Base-by-base conservation (phyloP, 2,797 vertebrate genomes). In the Diplodus puntazzo region DNA sequence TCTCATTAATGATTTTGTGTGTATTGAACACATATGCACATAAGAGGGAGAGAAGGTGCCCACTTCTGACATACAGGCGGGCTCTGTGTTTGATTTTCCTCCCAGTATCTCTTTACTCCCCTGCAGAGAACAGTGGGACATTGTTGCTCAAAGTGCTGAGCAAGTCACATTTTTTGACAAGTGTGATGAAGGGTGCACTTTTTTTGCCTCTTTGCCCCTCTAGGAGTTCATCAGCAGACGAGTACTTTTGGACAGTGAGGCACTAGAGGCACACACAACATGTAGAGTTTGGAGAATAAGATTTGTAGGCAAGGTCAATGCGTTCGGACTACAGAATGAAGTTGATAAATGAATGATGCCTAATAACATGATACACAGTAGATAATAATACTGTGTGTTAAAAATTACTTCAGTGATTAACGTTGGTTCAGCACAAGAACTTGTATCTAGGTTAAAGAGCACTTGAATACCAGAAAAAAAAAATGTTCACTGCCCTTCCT, bases 41-140 rank as follows among this genome's bases (percentile, higher is more conserved):
- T 18, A 12, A 48, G 65, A 66, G n/a, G 34, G 11, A 64, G 48
- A 34, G 50, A n/a, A n/a, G 5, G 57, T 62, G 42, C 53, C 70
- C 14, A 16, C 34, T 70, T 39, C 45, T 48, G 67, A 25, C 69
- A 64, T 13, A 46, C 50, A 60, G 17, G 34, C 69, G 64, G 64
- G 23, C 57, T 69, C 69, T 67, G 59, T 21, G 1, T 68, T 61
- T 75, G 52, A 63, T 75, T 78, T 82, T 64, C 53, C 62, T 82
- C 71, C 6, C 39, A 42, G 21, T 73, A 17, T 80, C 72, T 59
- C 48, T 80, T 80, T 17, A 52, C 54, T 8, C 34, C 74, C 72
- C 81, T 59, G 65, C 66, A 67, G 85, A 76, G 75, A 81, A 78
- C 69, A 81, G 72, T 53, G 27, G 67, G 83, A 77, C 58, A 27